Percentiles rank a stretch among this genome's conserved stretches.
Evolutionary conservation across 2,797 vertebrate species (phyloP).

Genomic region (Eleutherodactylus coqui): DNA sequence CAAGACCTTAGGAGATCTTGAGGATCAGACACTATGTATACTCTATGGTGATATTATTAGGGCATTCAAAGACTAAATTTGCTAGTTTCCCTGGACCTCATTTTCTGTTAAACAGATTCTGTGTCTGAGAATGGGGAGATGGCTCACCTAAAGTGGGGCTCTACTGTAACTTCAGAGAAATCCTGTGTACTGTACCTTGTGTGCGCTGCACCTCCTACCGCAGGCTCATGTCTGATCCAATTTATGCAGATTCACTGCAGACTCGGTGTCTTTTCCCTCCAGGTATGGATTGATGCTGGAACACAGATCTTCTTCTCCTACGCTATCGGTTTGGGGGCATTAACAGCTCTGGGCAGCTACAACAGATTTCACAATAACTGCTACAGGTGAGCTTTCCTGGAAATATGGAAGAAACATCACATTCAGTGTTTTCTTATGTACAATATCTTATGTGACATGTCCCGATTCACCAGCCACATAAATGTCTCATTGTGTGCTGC

Average conservation of each 20-base stretch:
- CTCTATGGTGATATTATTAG: background rate
- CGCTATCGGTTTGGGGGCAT: slow-evolving; percentile 83
- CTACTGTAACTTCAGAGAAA: background rate
- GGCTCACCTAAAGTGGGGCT: background rate
- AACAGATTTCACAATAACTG: slow-evolving; percentile 89
- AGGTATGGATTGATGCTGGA: slow-evolving; percentile 87
- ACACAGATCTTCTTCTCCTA: slow-evolving; percentile 88
- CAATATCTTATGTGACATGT: slow-evolving; percentile 11
- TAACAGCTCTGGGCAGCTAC: slow-evolving; percentile 85
- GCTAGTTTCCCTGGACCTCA: background rate
- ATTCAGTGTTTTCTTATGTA: background rate
- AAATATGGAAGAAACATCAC: background rate
- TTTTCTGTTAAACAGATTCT: background rate
- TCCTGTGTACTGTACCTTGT: background rate
- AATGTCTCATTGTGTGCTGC: background rate
- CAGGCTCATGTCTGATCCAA: background rate
- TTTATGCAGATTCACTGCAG: slow-evolving; percentile 8
- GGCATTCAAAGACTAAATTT: background rate
- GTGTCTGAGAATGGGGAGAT: background rate
- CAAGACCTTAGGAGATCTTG: too few relatives aligned
- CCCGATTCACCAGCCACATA: background rate
- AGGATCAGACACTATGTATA: background rate
- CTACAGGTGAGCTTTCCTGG: slow-evolving; percentile 78
- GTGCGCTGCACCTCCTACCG: background rate
- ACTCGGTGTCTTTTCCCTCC: slow-evolving; percentile 27